A percentile compares a stretch with the other conserved stretches of the same genome.
Evolutionary conservation across 2,797 vertebrate species (phyloP).

Genomic region (Bradypus variegatus): DNA sequence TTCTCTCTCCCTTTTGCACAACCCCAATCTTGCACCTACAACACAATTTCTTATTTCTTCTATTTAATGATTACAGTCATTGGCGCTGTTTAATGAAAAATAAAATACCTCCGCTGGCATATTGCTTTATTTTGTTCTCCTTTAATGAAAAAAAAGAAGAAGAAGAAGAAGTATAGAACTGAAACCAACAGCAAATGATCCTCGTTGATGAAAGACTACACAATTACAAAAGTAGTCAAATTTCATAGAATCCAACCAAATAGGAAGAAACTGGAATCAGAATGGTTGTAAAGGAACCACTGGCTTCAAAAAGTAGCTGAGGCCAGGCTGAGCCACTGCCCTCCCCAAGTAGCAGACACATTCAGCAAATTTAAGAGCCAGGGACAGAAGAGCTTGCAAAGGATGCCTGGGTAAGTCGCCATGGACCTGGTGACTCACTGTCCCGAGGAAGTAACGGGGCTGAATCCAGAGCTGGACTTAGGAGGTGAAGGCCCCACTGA

Average conservation of each 20-base stretch:
- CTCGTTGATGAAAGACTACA: conserved; percentile 37
- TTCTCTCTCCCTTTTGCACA: conserved; percentile 28
- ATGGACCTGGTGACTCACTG: neutral
- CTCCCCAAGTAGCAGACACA: neutral
- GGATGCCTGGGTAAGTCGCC: neutral
- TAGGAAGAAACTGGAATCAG: conserved; percentile 9
- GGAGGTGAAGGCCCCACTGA: neutral
- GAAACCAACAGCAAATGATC: conserved; percentile 26
- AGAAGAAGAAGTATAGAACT: neutral
- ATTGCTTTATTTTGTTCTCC: conserved; percentile 43
- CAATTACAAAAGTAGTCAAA: conserved; percentile 34
- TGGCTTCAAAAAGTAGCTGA: neutral
- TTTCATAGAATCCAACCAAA: conserved; percentile 24
- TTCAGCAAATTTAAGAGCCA: conserved; percentile 9
- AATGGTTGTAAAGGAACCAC: neutral
- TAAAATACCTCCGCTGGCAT: conserved; percentile 28
- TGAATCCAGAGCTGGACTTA: neutral
- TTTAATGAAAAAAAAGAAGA: conserved; percentile 5
- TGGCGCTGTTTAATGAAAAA: conserved; percentile 43
- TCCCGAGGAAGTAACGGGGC: neutral
- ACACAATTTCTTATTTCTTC: conserved; percentile 34
- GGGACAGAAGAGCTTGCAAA: neutral
- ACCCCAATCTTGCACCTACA: conserved; percentile 11
- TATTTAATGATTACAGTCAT: conserved; percentile 7
- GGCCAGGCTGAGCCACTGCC: neutral